Base-by-base conservation (phyloP, 2,797 vertebrate genomes). In the Oreochromis mossambicus region DNA sequence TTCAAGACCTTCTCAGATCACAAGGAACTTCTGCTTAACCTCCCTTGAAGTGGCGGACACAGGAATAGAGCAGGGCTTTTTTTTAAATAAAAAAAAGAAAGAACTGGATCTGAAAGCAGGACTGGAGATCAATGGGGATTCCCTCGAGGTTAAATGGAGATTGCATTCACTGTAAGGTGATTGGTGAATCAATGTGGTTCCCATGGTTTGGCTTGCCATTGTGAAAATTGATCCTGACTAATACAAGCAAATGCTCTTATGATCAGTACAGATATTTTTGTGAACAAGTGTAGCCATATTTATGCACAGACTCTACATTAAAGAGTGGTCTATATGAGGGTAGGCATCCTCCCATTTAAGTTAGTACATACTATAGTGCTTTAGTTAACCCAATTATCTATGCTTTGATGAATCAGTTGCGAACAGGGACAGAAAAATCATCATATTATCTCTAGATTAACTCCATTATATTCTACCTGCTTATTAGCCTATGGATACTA, bases 1-100 rank as follows among this genome's bases (percentile, higher is more conserved):
- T 96, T 96, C 95, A 96, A 95, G 95, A 95, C 95, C 92, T 95
- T 94, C 95, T 96, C 94, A 96, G 95, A 96, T 96, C 96, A 96
- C 93, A 96, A 93, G 95, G 95, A 96, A 95, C 94, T 96, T 92
- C 92, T 96, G 94, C 95, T 96, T 96, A 96, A 96, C 96, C 96
- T 95, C 91, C 93, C 94, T 95, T 96, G 95, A 96, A 95, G 95
- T 95, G 88, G 92, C 93, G 79, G 95, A 95, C 93, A 93, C 93
- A 93, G 83, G 93, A 94, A 95, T 94, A 94, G 90, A 94, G 91
- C 78, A 78, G 89, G 41, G 3, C 38, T 43, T 77, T 38, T 48
- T 58, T 88, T 91, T 93, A 43, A 5, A 43, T 6, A 13, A 43
- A 13, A 41, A 13, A 92, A 89, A 26, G 24, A 91, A 94, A 89